Percentiles rank a stretch among this genome's conserved stretches.
These are phyloP conservation scores for Platyscapa corneri DNA, from an alignment of 1,140 invertebrate genomes.

Conservation along the genomic window DNA sequence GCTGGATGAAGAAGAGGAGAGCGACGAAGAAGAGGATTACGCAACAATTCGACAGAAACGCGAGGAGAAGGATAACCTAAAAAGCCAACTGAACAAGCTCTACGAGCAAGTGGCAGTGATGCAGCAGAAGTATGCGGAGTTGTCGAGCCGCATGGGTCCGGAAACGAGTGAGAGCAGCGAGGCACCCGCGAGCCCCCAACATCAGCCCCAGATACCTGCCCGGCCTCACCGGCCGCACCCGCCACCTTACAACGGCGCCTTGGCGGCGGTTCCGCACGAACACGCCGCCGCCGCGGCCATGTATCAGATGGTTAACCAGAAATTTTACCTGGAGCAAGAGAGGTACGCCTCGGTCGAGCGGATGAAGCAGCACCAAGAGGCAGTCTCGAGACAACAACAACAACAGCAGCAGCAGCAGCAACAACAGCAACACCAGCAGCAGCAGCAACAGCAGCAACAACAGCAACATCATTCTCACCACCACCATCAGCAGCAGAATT, in stretches of 20 bases:
- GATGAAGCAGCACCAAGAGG: slow-evolving; percentile 76
- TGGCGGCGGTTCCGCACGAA: slow-evolving; percentile 76
- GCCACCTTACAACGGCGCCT: slow-evolving; percentile 72
- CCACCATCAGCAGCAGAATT: slow-evolving; percentile 63
- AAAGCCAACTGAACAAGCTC: slow-evolving; percentile 88
- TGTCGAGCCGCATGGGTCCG: slow-evolving; percentile 89
- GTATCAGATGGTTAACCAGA: slow-evolving; percentile 71
- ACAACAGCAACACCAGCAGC: slow-evolving; percentile 72
- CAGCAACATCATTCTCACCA: slow-evolving; percentile 59
- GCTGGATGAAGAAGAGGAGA: slow-evolving; percentile 84
- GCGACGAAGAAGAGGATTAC: slow-evolving; percentile 84
- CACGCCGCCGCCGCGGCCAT: slow-evolving; percentile 73
- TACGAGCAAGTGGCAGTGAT: slow-evolving; percentile 92
- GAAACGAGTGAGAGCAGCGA: slow-evolving; percentile 82
- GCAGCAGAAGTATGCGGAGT: slow-evolving; percentile 91
- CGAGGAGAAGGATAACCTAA: slow-evolving; percentile 88
- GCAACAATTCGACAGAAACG: slow-evolving; percentile 85
- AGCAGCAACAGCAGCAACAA: slow-evolving; percentile 74
- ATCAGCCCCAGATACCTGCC: slow-evolving; percentile 70
- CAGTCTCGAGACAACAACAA: slow-evolving; percentile 73
- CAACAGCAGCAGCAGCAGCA: slow-evolving; percentile 76
- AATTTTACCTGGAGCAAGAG: slow-evolving; percentile 69
- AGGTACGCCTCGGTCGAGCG: slow-evolving; percentile 47
- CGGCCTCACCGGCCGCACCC: slow-evolving; percentile 77
- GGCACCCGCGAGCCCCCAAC: slow-evolving; percentile 75